Evolutionary conservation across 1,140 invertebrate species (phyloP).

Genomic region (Habropoda laboriosa): DNA sequence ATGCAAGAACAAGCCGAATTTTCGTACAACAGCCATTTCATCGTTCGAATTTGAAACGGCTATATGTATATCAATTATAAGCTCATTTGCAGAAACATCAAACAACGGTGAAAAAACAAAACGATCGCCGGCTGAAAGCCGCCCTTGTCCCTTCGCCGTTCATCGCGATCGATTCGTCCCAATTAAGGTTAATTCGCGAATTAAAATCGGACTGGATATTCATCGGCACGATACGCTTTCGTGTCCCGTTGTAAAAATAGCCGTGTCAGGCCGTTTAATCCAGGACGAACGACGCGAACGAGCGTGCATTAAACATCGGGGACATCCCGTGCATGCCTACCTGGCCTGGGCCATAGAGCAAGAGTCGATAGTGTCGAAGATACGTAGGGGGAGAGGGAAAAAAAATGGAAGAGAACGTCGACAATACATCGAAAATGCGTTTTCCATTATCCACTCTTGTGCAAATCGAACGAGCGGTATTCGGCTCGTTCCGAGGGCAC

Average conservation of each 20-base stretch:
- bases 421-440: conserved; percentile 68
- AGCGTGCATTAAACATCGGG: conserved; percentile 62
- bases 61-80: too few species aligned
- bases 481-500: conserved; percentile 6
- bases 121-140: too few species aligned
- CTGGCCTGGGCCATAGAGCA: neutral
- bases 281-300: conserved; percentile 36
- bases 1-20: too few species aligned
- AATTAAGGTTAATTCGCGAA: conserved; percentile 18
- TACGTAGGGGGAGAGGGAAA: neutral
- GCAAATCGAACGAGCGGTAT: conserved; percentile 49
- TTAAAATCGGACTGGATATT: neutral
- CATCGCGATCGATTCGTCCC: neutral
- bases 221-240: neutral
- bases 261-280: conserved; percentile 53
- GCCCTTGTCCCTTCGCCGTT: too few species aligned
- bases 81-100: too few species aligned
- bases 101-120: too few species aligned
- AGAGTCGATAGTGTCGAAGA: conserved; percentile 20
- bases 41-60: too few species aligned
- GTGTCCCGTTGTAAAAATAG: conserved; percentile 42
- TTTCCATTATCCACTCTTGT: conserved; percentile 67
- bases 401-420: conserved; percentile 2
- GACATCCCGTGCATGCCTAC: conserved; percentile 21
- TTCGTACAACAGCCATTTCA: too few species aligned